Conservation (phyloP, 2,888 invertebrate species). For the Flexamia atlantica region DNA sequence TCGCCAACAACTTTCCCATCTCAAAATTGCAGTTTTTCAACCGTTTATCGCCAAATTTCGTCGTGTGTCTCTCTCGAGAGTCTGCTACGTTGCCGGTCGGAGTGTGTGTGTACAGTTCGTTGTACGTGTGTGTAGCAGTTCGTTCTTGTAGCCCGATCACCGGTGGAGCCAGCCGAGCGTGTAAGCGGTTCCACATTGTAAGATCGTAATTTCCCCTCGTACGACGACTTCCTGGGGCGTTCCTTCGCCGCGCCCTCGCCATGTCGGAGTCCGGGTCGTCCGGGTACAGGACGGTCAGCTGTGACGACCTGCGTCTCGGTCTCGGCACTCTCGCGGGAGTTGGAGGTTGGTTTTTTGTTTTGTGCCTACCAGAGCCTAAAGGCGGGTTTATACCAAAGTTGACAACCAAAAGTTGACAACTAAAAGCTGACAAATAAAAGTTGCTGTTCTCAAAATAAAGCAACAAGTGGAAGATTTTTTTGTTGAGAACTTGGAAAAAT, state of each 20-base stretch:
- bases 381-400: too few relatives aligned
- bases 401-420: too few relatives aligned
- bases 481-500: too few relatives aligned
- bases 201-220: neutral
- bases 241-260: conserved; percentile 4
- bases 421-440: too few relatives aligned
- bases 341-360: too few relatives aligned
- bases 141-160: neutral
- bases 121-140: neutral
- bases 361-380: too few relatives aligned
- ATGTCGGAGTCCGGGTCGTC: conserved; percentile 35
- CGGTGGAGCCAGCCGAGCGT: neutral
- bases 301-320: neutral
- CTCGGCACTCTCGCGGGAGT: too few relatives aligned
- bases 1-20: neutral
- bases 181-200: neutral
- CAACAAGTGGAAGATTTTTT: too few relatives aligned
- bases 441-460: too few relatives aligned
- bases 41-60: neutral
- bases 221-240: conserved; percentile 37
- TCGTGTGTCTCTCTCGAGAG: neutral
- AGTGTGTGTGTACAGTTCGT: neutral
- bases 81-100: neutral
- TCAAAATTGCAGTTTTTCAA: neutral
- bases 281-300: neutral